Evolutionary conservation across 2,113 vertebrate species (phyloP).

Genomic region (Sakesphorus luctuosus): DNA sequence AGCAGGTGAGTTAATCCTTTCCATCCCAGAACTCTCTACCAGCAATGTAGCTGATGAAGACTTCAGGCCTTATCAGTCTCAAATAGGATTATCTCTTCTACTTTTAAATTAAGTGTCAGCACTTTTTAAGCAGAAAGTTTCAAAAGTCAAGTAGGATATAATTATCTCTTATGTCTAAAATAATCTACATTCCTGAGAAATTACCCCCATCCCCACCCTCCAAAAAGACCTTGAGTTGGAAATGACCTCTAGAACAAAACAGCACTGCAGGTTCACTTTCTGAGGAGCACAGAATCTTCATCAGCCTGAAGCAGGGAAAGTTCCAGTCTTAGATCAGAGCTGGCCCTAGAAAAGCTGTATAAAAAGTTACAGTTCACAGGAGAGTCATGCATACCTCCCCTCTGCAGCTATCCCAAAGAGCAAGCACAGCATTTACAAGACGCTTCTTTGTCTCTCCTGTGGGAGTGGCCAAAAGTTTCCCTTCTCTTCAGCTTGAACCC

Average conservation of each 20-base stretch:
- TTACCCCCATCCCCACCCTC: rapidly evolving
- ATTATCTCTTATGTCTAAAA: neutral
- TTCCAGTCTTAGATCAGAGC: neutral
- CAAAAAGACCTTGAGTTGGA: neutral
- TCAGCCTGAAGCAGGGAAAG: neutral
- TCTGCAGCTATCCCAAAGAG: neutral
- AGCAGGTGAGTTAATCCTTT: constrained; percentile 19
- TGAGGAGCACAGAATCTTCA: neutral
- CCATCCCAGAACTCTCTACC: neutral
- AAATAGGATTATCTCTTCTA: neutral
- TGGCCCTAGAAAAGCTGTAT: neutral
- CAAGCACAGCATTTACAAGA: neutral
- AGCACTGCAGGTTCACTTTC: neutral
- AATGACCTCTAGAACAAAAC: neutral
- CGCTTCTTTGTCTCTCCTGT: neutral
- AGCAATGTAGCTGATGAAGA: neutral
- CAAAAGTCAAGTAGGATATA: neutral
- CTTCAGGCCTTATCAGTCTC: neutral
- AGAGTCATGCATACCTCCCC: rapidly evolving
- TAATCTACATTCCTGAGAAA: neutral
- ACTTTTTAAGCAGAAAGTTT: neutral
- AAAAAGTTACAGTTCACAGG: neutral
- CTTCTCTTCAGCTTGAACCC: neutral
- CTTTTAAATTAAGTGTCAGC: neutral
- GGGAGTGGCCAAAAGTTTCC: neutral